Conservation (phyloP, 2,113 vertebrate species). For the Myanophis thanlyinensis region DNA sequence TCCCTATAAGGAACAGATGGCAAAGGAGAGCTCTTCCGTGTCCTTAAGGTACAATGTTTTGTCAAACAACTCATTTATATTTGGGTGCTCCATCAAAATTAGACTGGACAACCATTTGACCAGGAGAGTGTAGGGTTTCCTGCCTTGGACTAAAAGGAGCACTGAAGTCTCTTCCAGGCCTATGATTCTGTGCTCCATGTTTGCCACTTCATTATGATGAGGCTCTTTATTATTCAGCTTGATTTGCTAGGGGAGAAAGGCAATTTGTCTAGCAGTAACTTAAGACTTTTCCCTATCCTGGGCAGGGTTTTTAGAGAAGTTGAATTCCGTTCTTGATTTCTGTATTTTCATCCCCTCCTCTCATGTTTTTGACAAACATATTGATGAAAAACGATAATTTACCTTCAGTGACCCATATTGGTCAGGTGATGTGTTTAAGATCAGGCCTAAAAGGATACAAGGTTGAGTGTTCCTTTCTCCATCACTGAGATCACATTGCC, state of each 20-base stretch:
- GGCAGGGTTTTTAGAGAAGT: conserved; percentile 41
- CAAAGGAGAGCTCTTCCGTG: neutral
- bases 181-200: neutral
- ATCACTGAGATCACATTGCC: neutral
- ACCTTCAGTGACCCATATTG: neutral
- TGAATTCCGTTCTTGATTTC: neutral
- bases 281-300: neutral
- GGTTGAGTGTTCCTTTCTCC: neutral
- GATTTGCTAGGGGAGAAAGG: neutral
- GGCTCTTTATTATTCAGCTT: neutral
- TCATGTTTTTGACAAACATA: neutral
- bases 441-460: neutral
- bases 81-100: neutral
- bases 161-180: neutral
- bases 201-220: neutral
- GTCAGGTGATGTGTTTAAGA: neutral
- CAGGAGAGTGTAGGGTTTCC: neutral
- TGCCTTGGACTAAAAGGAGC: neutral
- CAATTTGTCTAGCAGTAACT: neutral
- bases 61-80: neutral
- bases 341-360: neutral
- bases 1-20: neutral
- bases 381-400: neutral
- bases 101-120: neutral
- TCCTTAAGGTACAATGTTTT: neutral